Conservation (phyloP, 1,140 invertebrate species). For the Belonocnema kinseyi region DNA sequence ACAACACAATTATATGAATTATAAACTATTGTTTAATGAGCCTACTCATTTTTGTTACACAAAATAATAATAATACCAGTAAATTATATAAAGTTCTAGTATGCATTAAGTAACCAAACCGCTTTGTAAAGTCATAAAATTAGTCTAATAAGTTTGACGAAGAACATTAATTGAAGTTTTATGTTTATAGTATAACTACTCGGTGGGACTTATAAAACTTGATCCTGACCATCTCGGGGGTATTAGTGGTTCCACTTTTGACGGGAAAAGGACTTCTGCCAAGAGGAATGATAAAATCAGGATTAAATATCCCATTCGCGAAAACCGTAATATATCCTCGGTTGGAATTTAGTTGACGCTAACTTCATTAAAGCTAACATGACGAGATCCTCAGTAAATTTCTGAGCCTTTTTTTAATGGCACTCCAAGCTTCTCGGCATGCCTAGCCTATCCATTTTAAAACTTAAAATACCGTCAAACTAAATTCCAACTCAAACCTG, state of each 20-base stretch:
- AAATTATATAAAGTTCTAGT: too few relatives aligned
- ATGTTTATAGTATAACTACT: too few relatives aligned
- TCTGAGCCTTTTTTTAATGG: conserved; percentile 10
- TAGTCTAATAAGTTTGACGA: too few relatives aligned
- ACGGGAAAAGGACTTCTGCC: background rate
- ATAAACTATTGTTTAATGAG: too few relatives aligned
- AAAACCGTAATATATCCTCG: background rate
- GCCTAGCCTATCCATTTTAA: background rate
- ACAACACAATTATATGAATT: too few relatives aligned
- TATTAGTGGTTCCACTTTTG: background rate
- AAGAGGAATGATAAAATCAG: conserved; percentile 7
- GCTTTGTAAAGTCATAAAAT: too few relatives aligned
- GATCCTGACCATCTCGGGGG: background rate
- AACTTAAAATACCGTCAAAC: background rate
- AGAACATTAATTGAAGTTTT: too few relatives aligned
- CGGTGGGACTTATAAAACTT: background rate
- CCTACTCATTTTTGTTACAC: too few relatives aligned
- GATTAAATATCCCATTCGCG: conserved; percentile 13
- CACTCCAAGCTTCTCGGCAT: background rate
- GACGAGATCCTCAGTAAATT: background rate
- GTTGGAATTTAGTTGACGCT: conserved; percentile 10
- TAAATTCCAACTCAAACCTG: background rate
- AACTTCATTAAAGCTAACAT: conserved; percentile 25
- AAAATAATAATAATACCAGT: too few relatives aligned
- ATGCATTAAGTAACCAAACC: too few relatives aligned